phyloP scores from a whole-genome alignment of 2,797 vertebrate species.

The Halcyon leucocephala region DNA sequence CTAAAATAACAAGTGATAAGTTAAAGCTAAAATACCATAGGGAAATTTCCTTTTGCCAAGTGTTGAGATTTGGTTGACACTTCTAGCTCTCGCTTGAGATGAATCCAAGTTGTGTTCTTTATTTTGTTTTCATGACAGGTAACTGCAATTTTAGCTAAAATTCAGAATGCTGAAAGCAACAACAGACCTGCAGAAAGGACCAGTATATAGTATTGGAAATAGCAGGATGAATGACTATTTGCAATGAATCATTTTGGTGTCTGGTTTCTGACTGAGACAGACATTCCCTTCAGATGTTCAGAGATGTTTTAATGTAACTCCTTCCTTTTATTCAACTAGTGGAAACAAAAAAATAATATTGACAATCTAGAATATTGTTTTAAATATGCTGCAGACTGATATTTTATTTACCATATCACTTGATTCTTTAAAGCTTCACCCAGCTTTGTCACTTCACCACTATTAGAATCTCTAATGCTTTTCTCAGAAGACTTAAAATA shows the following conservation, averaged over 20 bases:
- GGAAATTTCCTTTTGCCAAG: background rate
- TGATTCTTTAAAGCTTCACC: background rate
- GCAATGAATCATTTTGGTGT: background rate
- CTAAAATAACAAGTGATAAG: background rate
- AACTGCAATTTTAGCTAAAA: background rate
- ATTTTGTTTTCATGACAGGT: background rate
- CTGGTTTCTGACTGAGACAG: background rate
- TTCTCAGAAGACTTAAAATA: background rate
- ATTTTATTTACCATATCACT: background rate
- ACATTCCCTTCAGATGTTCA: background rate
- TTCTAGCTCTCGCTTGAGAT: background rate
- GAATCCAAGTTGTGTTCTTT: background rate
- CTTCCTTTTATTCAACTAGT: background rate
- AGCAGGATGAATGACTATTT: background rate
- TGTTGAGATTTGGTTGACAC: background rate
- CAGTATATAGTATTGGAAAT: background rate
- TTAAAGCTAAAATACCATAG: background rate
- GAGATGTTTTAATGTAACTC: background rate
- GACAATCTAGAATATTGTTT: background rate
- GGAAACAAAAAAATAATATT: background rate
- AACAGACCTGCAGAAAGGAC: background rate
- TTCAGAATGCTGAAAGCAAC: background rate
- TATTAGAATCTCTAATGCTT: background rate
- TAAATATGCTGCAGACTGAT: background rate
- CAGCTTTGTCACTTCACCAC: background rate